Evolutionary conservation across 2,113 vertebrate genomes (phyloP).

Genomic region (Dasypus novemcinctus): DNA sequence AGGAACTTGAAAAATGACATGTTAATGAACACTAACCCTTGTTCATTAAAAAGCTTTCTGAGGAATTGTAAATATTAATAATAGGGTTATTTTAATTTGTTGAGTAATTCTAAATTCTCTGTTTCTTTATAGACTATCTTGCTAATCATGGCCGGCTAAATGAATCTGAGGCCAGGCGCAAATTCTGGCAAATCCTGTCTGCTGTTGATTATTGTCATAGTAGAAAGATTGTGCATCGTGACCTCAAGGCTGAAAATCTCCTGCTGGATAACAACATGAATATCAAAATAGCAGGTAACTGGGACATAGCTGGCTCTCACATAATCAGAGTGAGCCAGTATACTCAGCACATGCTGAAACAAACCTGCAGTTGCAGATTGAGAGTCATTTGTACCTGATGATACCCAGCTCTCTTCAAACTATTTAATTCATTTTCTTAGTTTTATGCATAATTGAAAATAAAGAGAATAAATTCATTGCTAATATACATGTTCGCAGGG

Average conservation of each 20-base stretch:
- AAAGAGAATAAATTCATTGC: neutral
- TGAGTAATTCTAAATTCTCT: conserved; percentile 38
- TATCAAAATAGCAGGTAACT: conserved; percentile 98
- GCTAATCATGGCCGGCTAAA: conserved; percentile 95
- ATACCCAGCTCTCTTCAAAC: neutral
- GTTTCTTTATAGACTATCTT: conserved; percentile 90
- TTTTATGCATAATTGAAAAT: neutral
- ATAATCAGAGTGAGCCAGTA: neutral
- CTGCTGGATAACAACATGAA: conserved; percentile 97
- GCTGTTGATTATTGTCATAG: conserved; percentile 97
- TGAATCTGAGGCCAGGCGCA: conserved; percentile 94
- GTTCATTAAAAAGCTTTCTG: neutral
- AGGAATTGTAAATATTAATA: neutral
- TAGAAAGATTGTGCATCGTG: conserved; percentile 95
- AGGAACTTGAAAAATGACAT: conserved; percentile 22
- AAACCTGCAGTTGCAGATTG: neutral
- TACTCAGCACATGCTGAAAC: neutral
- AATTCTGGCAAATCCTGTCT: conserved; percentile 98
- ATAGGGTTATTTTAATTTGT: conserved; percentile 9
- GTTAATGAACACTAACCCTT: neutral
- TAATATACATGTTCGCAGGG: neutral
- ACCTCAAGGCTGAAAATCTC: conserved; percentile 98
- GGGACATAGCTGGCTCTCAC: neutral
- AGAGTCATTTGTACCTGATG: neutral
- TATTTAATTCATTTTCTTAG: neutral